These are phyloP conservation scores for Lydus trimaculatus DNA, from an alignment of 2,888 invertebrate species.

Conservation along the genomic window DNA sequence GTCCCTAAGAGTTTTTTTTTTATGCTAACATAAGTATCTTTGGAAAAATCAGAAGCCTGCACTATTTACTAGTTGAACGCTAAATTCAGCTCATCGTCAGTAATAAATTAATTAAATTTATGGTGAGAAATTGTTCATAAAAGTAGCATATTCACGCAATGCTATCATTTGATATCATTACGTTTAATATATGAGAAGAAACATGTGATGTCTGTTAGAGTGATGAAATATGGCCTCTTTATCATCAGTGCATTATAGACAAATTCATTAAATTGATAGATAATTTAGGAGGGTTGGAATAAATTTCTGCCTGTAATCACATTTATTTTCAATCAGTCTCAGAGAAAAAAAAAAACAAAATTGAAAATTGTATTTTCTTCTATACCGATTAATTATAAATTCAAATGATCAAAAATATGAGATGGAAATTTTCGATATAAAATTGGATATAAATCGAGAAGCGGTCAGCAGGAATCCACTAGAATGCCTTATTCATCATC, in stretches of 20 bases:
- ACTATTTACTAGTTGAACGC: no score
- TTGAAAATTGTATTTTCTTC: not conserved
- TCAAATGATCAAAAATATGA: not conserved
- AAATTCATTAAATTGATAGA: slow-evolving; percentile 23
- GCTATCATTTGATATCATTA: slow-evolving; percentile 51
- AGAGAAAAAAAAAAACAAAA: not conserved
- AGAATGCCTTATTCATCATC: slow-evolving; percentile 44
- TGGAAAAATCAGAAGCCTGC: no score
- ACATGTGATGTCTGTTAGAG: slow-evolving; percentile 53
- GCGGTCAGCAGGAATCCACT: slow-evolving; percentile 18
- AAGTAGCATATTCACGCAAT: slow-evolving; percentile 45
- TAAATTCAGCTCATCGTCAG: no score
- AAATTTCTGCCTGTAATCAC: not conserved
- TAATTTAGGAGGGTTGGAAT: slow-evolving; percentile 19
- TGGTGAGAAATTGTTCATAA: not conserved
- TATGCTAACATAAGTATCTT: no score
- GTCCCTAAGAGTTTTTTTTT: not conserved
- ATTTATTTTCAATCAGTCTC: not conserved
- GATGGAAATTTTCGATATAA: slow-evolving; percentile 9
- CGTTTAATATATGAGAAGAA: slow-evolving; percentile 58
- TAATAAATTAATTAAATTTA: not conserved
- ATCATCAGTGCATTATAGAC: slow-evolving; percentile 16
- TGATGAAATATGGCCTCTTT: slow-evolving; percentile 49
- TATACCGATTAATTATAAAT: not conserved
- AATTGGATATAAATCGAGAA: not conserved